Base-by-base conservation (phyloP, 2,888 invertebrate genomes). In the Brenthis ino region DNA sequence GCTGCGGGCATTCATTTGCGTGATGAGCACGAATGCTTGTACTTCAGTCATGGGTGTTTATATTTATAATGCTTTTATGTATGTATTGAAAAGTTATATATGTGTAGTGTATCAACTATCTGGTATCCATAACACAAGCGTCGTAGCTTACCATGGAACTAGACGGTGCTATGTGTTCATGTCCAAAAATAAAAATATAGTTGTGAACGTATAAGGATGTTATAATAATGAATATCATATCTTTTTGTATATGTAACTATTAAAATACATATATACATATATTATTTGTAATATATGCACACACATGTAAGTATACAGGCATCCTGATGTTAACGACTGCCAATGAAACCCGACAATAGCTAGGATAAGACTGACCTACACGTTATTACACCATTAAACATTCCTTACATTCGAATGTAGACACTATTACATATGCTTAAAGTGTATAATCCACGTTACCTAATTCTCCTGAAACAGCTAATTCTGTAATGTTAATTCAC, bases 351-450 rank as follows among this genome's bases (percentile, higher is more conserved):
- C 72, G 65, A 64, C 70, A 69, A 74, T 74, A 54, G 67, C 71
- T 61, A 67, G 70, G 68, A 73, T 73, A 68, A 65, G 58, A 56
- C 63, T 69, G 58, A 53, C 65, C 70, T 66, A 64, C 67, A 64
- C 64, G 71, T 72, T 74, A 72, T 74, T 70, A 72, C 75, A 71
- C 74, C 75, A 76, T 76, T 76, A 74, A 70, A 70, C 70, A 68
- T 60, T 61, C 58, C 43, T 65, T 67, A 57, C 63, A 43, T 14
- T 14, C 56, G 37, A 74, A 60, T 65, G 13, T 65, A 54, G 56
- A 56, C 70, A 24, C 57, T 71, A 64, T 74, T 64, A 1, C 56
- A 48, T 33, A 12, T 4, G 0, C 1, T 14, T 69, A 69, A 51
- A 57, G 72, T 58, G 47, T 55, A 28, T 16, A 64, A 57, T 72